A percentile compares a stretch with the other conserved stretches of the same genome.
Evolutionary conservation across 2,888 invertebrate species (phyloP).

Genomic region (Diarsia brunnea): DNA sequence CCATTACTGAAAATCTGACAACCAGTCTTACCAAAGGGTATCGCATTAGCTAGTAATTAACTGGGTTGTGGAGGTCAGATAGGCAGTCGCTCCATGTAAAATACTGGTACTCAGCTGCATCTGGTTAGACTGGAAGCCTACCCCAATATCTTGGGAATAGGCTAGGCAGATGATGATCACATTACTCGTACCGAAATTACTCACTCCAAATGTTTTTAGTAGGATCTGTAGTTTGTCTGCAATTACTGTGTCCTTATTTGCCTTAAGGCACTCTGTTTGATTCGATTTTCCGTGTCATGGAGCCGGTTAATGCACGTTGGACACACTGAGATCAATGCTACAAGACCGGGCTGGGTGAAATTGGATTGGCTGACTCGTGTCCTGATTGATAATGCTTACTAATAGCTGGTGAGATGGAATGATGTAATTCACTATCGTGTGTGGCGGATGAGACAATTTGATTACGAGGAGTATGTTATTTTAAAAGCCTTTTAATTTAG

Average conservation of each 20-base stretch:
- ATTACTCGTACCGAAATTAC: background rate
- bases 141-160: no score
- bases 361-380: slow-evolving; percentile 32
- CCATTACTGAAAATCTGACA: no score
- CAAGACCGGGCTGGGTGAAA: slow-evolving; percentile 9
- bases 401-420: slow-evolving; percentile 23
- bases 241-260: slow-evolving; percentile 18
- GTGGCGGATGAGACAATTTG: background rate
- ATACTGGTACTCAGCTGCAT: no score
- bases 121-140: no score
- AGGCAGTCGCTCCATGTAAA: no score
- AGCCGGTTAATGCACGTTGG: slow-evolving; percentile 29
- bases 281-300: slow-evolving; percentile 51
- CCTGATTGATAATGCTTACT: slow-evolving; percentile 8
- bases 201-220: slow-evolving; percentile 10
- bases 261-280: slow-evolving; percentile 40
- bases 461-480: background rate
- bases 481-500: background rate
- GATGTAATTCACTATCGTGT: slow-evolving; percentile 4
- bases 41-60: no score
- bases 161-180: no score
- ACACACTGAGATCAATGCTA: slow-evolving; percentile 42
- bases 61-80: no score
- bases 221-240: slow-evolving; percentile 6
- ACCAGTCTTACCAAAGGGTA: no score